Base-by-base conservation (phyloP, 92 coral and sea anemone genomes). In the Actinernus sp. region DNA sequence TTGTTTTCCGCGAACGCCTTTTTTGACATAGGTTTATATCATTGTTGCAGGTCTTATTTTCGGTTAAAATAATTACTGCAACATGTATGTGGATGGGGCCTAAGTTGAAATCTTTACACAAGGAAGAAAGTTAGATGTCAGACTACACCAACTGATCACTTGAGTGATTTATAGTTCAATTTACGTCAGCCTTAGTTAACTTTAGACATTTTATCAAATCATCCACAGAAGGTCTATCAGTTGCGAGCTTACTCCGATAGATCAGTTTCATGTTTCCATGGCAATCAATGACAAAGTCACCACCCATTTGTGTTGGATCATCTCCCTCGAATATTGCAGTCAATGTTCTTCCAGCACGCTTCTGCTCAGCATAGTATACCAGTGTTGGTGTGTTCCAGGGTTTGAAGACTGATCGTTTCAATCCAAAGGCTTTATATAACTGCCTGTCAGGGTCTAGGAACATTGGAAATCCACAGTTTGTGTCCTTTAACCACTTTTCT, bases 251-350 rank as follows among this genome's bases (percentile, higher is more conserved):
- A 45, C 98, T 94, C 21, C 63, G 88, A 78, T 94, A 83, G 20
- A 83, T 55, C 10, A 94, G 71, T 2, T 52, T 85, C 75, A 94
- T 55, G 66, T 69, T 87, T 37, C 98, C 98, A 20, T 58, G 43
- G 49, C 63, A 29, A 84, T 87, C 88, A 27, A 94, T 61, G 12
- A 94, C 63, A 55, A 94, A 91, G 73, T 94, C 88, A 6, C 98
- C 98, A 4, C 97, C 98, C 87, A 94, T 88, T 40, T 94, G 98
- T 21, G 81, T 87, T 6, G 89, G 92, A 45, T 94, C 98, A 32
- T 94, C 98, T 26, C 78, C 88, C 17, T 94, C 92, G 26, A 83
- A 74, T 59, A 82, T 47, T 1, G 77, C 71, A 12, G 77, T 62
- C 26, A 94, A 70, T 41, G 74, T 70, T 49, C 93, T 71, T 1